Conservation (phyloP, 2,888 invertebrate species). For the Noctua comes region DNA sequence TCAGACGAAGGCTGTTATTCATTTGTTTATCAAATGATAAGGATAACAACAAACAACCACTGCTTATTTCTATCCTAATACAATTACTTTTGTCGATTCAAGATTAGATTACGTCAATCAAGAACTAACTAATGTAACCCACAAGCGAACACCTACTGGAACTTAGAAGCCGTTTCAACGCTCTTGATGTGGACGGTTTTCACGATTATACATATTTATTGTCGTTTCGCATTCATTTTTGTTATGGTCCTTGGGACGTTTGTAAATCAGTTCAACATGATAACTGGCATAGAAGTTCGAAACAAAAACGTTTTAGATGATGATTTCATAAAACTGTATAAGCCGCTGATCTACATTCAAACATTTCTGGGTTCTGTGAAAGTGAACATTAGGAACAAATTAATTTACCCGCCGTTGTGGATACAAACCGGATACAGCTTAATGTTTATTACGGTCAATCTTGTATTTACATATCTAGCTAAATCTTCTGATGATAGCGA, state of each 20-base stretch:
- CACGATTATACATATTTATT: neutral
- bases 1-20: neutral
- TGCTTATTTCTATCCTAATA: neutral
- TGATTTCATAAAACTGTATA: slow-evolving; percentile 19
- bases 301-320: slow-evolving; percentile 10
- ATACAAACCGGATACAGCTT: slow-evolving; percentile 20
- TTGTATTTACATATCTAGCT: neutral
- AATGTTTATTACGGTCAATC: neutral
- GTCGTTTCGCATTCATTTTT: neutral
- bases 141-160: neutral
- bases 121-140: neutral
- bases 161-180: neutral
- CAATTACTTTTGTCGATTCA: neutral
- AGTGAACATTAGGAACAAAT: slow-evolving; percentile 12
- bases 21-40: neutral
- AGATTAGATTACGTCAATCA: neutral
- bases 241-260: neutral
- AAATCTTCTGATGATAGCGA: neutral
- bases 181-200: neutral
- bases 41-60: neutral
- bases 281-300: neutral
- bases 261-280: neutral
- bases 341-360: slow-evolving; percentile 15
- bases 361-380: slow-evolving; percentile 12
- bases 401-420: neutral